Evolutionary conservation across 2,113 vertebrate species (phyloP).

Genomic region (Hemiprocne comata): DNA sequence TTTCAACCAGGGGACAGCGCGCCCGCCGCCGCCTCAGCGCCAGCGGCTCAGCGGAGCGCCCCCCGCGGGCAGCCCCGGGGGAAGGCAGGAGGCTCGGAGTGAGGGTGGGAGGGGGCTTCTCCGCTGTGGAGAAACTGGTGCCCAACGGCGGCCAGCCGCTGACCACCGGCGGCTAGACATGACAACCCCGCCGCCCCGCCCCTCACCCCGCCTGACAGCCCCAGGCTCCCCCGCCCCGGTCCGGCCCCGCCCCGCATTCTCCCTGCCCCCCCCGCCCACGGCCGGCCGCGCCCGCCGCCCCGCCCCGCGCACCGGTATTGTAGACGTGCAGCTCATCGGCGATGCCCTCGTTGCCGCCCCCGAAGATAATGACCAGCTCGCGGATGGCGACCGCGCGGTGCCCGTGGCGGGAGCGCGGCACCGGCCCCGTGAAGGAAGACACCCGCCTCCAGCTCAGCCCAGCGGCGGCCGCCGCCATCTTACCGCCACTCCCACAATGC

Average conservation of each 20-base stretch:
- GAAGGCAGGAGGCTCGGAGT: not conserved
- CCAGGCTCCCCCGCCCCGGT: not conserved
- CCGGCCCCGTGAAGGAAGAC: slow-evolving; percentile 86
- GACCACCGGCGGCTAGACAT: no score
- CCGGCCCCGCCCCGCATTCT: not conserved
- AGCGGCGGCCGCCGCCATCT: slow-evolving; percentile 79
- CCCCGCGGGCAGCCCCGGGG: not conserved
- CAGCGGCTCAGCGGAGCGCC: not conserved
- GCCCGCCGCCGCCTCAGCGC: no score
- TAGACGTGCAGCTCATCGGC: slow-evolving; percentile 94
- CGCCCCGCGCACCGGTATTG: slow-evolving; percentile 85
- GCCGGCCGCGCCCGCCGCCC: not conserved
- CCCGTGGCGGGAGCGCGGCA: slow-evolving; percentile 92
- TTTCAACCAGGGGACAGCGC: not conserved
- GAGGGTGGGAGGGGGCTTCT: no score
- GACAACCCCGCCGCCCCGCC: not conserved
- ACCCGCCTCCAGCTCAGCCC: slow-evolving; percentile 87
- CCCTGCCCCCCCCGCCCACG: not conserved
- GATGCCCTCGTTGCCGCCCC: slow-evolving; percentile 95
- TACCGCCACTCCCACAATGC: slow-evolving; percentile 76
- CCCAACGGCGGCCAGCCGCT: not conserved
- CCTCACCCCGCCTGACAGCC: not conserved
- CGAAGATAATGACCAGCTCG: slow-evolving; percentile 92
- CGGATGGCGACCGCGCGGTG: slow-evolving; percentile 91
- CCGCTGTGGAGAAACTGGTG: not conserved